phyloP scores from a whole-genome alignment of 2,888 invertebrate genomes.

The Caenorhabditis wallacei region DNA sequence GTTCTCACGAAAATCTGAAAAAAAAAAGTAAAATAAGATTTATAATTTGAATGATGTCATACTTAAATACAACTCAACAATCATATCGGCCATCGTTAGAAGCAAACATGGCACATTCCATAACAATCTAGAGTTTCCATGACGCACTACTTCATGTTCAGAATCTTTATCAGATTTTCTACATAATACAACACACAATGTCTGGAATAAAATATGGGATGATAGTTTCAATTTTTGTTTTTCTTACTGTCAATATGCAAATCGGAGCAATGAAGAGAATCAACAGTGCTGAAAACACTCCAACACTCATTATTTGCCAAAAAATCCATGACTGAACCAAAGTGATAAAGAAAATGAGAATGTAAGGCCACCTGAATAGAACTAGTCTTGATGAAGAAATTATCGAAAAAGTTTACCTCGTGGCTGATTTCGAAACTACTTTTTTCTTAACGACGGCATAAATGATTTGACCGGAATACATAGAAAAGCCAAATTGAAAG shows the following conservation, averaged over 20 bases:
- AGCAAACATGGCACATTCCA: slow-evolving; percentile 51
- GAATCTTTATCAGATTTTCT: slow-evolving; percentile 29
- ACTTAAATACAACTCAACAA: slow-evolving; percentile 25
- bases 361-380: slow-evolving; percentile 18
- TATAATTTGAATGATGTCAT: not conserved
- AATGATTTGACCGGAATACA: slow-evolving; percentile 29
- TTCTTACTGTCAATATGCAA: not conserved
- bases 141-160: slow-evolving; percentile 11
- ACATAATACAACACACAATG: not conserved
- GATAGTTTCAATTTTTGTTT: no score
- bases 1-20: slow-evolving; percentile 15
- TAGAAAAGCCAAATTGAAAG: slow-evolving; percentile 43
- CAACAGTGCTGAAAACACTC: slow-evolving; percentile 14
- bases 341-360: slow-evolving; percentile 22
- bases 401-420: not conserved
- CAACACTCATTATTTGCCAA: slow-evolving; percentile 36
- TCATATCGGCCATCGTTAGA: slow-evolving; percentile 18
- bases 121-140: slow-evolving; percentile 27
- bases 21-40: not conserved
- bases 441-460: slow-evolving; percentile 19
- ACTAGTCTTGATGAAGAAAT: not conserved
- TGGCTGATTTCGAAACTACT: slow-evolving; percentile 1
- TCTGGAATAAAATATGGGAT: slow-evolving; percentile 12
- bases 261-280: slow-evolving; percentile 39
- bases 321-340: slow-evolving; percentile 21